A percentile compares a stretch with the other conserved stretches of the same genome.
Conservation (phyloP, 1,140 invertebrate genomes). For the Anastrepha ludens region DNA sequence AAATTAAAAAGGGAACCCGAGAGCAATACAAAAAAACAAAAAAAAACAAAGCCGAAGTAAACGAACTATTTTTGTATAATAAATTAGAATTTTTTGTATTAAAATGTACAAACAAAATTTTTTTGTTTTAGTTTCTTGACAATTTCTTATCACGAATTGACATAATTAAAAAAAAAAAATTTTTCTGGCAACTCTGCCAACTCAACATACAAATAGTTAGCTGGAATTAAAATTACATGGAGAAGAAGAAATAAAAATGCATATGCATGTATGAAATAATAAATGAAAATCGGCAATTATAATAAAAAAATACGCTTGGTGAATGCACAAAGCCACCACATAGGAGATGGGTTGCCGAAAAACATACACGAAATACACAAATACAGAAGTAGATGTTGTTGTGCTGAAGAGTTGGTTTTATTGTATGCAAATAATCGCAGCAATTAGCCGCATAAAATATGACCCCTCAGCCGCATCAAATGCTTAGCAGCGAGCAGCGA, state of each 20-base stretch:
- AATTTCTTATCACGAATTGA: too few species aligned
- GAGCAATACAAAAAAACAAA: too few species aligned
- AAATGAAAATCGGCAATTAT: background rate
- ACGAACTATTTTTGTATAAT: too few species aligned
- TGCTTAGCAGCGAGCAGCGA: background rate
- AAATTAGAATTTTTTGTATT: too few species aligned
- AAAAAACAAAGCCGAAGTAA: too few species aligned
- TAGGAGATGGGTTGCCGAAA: too few species aligned
- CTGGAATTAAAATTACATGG: constrained; percentile 30
- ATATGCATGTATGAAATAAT: background rate
- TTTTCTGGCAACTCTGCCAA: too few species aligned
- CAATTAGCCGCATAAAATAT: background rate
- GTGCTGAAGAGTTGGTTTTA: background rate
- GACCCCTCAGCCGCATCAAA: background rate
- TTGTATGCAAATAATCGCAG: background rate
- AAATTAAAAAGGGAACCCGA: too few species aligned
- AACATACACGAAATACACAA: background rate
- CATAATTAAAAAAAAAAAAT: too few species aligned
- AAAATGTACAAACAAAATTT: too few species aligned
- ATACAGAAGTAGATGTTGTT: background rate
- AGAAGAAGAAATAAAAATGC: background rate
- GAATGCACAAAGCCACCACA: background rate
- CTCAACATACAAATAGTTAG: constrained; percentile 23
- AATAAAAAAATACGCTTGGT: background rate
- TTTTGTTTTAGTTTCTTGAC: too few species aligned